Conservation (phyloP, 2,888 invertebrate species). For the Hedychridium roseum region DNA sequence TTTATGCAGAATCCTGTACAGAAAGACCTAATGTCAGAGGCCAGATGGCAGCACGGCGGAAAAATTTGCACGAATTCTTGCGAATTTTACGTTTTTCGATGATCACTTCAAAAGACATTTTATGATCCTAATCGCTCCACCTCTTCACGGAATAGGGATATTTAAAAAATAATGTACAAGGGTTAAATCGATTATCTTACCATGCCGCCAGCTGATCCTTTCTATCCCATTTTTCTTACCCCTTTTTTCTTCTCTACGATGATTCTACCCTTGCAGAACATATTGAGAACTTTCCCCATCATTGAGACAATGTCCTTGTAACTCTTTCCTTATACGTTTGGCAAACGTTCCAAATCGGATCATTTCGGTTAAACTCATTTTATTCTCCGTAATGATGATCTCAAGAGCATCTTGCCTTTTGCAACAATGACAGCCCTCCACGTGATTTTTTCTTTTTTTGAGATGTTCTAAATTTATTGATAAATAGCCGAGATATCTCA, state of each 20-base stretch:
- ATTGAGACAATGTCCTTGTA: not conserved
- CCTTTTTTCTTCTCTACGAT: slow-evolving; percentile 21
- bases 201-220: slow-evolving; percentile 38
- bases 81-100: slow-evolving; percentile 32
- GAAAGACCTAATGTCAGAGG: slow-evolving; percentile 55
- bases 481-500: too few relatives aligned
- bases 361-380: too few relatives aligned
- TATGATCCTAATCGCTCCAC: not conserved
- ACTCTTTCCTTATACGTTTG: too few relatives aligned
- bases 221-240: slow-evolving; percentile 26
- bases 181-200: slow-evolving; percentile 32
- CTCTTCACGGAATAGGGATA: not conserved
- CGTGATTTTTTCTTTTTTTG: too few relatives aligned
- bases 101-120: slow-evolving; percentile 11
- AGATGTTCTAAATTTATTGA: too few relatives aligned
- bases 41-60: slow-evolving; percentile 60
- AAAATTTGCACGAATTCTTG: slow-evolving; percentile 46
- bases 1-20: slow-evolving; percentile 29
- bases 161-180: not conserved
- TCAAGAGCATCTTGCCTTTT: too few relatives aligned
- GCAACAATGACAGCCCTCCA: too few relatives aligned
- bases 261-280: slow-evolving; percentile 25
- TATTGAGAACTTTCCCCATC: slow-evolving; percentile 22
- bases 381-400: too few relatives aligned
- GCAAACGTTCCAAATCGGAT: too few relatives aligned